Evolutionary conservation across 1,140 invertebrate genomes (phyloP), one percentile per base, ranked within the genome.

Genomic region (Chironomus tepperi): DNA sequence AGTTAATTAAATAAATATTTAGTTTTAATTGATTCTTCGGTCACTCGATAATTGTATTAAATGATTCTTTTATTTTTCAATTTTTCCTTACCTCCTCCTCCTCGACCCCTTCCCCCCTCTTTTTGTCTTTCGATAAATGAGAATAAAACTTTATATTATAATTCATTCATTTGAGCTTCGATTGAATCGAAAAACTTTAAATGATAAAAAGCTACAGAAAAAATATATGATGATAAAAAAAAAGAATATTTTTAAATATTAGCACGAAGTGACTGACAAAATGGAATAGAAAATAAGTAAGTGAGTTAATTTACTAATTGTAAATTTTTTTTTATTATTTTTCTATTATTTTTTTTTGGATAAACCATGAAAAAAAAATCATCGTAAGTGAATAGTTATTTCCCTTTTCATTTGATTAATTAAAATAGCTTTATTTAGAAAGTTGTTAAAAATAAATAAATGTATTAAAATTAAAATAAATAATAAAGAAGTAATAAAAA

Each of bases 381-480:
- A 34, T 34, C 24, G 24, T 34, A 34, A 34, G 47, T 12, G 47
- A 57, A 57, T n/a, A 57, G 47, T 57, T 57, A 57, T 57, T 57
- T 57, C 12, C 47, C n/a, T 57, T n/a, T 57, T 57, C 10, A 57
- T 57, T 57, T 57, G 24, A 34, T 57, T 57, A 57, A 57, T 57
- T 57, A 57, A 57, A 57, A 57, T 57, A 57, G 47, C 47, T 57
- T 57, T 57, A 57, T 57, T 57, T 57, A 57, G 47, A 57, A 34
- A 57, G 12, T 57, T 57, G 47, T 57, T 57, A 57, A 57, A 57
- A 57, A 57, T 57, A 57, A 57, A 57, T 57, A 57, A 57, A 57
- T 57, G 47, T 57, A 57, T 57, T 57, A 57, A 57, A 57, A 57
- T 57, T 57, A 57, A 57, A 57, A 57, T 57, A 57, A 57, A 57